Percentiles rank a stretch among this genome's conserved stretches.
phyloP scores from a whole-genome alignment of 2,888 invertebrate genomes.

The Cataglyphis altisquamis region DNA sequence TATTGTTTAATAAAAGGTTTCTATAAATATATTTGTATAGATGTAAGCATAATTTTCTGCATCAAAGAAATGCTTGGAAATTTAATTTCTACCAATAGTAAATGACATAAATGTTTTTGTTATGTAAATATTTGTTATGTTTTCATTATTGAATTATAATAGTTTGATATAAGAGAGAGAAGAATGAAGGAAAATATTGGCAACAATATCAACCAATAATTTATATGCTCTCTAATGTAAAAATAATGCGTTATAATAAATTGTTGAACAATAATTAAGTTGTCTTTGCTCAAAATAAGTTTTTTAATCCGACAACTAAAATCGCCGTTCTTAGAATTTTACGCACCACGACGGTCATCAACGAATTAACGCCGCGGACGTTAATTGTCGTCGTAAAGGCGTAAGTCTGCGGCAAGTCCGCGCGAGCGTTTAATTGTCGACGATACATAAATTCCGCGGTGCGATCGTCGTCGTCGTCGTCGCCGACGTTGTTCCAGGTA shows the following conservation, averaged over 20 bases:
- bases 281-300: background rate
- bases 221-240: background rate
- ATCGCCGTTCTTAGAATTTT: background rate
- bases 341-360: background rate
- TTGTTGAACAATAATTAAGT: conserved; percentile 6
- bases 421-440: conserved; percentile 73
- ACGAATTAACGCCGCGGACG: conserved; percentile 56
- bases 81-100: background rate
- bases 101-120: background rate
- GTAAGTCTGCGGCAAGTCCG: conserved; percentile 57
- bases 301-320: background rate
- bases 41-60: background rate
- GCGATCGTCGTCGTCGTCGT: conserved; percentile 57
- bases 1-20: background rate
- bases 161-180: background rate
- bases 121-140: background rate
- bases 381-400: conserved; percentile 60
- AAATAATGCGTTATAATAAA: background rate
- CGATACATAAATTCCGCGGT: conserved; percentile 74
- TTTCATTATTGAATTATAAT: background rate
- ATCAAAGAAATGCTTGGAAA: background rate
- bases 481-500: conserved; percentile 58
- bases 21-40: background rate
- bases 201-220: background rate
- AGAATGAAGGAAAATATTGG: background rate